Percentiles rank a stretch among this genome's conserved stretches.
Conservation (phyloP, 2,113 vertebrate genomes). For the Callorhinus ursinus region DNA sequence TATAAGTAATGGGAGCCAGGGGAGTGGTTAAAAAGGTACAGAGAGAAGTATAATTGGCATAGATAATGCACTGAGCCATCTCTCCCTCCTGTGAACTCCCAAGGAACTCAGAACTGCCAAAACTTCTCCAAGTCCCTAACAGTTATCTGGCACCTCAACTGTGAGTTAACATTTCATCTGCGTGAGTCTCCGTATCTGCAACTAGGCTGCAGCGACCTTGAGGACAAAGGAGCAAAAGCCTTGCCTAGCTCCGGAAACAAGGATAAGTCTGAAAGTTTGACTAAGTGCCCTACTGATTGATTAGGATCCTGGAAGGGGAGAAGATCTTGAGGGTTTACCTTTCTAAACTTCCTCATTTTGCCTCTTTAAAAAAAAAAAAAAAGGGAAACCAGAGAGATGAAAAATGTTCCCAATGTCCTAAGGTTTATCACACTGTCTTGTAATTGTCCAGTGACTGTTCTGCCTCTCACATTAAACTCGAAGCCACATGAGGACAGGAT, state of each 20-base stretch:
- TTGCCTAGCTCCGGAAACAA: neutral
- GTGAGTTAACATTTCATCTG: neutral
- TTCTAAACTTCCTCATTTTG: neutral
- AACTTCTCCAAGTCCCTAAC: neutral
- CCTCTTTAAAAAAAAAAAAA: neutral
- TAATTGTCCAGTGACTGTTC: neutral
- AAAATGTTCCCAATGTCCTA: neutral
- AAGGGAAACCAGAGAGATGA: neutral
- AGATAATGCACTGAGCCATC: neutral
- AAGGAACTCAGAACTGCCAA: constrained; percentile 9
- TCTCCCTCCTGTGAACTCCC: neutral
- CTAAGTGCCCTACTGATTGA: neutral
- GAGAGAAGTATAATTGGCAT: neutral
- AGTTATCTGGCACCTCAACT: neutral
- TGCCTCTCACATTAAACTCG: neutral
- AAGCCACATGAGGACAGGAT: neutral
- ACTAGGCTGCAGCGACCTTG: neutral
- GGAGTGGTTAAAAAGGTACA: neutral
- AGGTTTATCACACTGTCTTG: neutral
- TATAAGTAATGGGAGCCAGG: constrained; percentile 21
- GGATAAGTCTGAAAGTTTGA: neutral
- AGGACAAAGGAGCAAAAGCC: neutral
- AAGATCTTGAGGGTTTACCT: neutral
- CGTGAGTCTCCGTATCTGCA: neutral
- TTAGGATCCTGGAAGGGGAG: neutral